These are phyloP conservation scores for Hemitrygon akajei DNA, from an alignment of 2,797 vertebrate genomes.

Conservation along the genomic window DNA sequence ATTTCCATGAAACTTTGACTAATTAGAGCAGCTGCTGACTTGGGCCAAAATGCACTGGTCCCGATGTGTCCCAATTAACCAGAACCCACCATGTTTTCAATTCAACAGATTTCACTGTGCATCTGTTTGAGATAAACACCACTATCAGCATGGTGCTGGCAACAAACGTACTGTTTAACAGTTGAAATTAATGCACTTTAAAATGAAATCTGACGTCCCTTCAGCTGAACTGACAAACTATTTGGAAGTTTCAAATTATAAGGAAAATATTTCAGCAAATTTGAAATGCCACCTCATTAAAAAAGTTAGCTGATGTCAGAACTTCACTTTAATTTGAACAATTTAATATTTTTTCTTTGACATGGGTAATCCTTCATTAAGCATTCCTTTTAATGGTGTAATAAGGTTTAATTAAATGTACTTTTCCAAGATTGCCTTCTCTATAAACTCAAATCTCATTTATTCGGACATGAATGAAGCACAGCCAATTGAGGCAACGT, in stretches of 20 bases:
- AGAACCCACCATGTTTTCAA: neutral
- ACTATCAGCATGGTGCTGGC: constrained; percentile 31
- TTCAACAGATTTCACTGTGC: neutral
- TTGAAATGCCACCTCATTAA: constrained; percentile 9
- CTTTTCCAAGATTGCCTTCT: constrained; percentile 42
- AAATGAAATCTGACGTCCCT: neutral
- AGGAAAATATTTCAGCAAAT: constrained; percentile 12
- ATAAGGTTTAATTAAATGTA: constrained; percentile 43
- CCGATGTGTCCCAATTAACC: too few relatives aligned
- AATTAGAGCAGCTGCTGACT: too few relatives aligned
- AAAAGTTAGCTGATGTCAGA: neutral
- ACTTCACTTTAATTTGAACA: constrained; percentile 25
- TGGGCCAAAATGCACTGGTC: too few relatives aligned
- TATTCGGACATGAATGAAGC: constrained; percentile 47
- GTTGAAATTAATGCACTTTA: neutral
- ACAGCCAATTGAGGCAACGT: constrained; percentile 44
- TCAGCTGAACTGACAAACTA: neutral
- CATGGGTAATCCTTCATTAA: constrained; percentile 45
- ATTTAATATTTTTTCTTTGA: constrained; percentile 22
- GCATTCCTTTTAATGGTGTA: constrained; percentile 43
- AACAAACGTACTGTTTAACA: constrained; percentile 23
- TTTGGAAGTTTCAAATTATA: constrained; percentile 10
- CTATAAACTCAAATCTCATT: constrained; percentile 51
- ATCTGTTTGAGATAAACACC: neutral
- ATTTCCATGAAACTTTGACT: too few relatives aligned